Evolutionary conservation across 2,113 vertebrate species (phyloP), one percentile per base, ranked within the genome.

Genomic region (Spilogale gracilis): DNA sequence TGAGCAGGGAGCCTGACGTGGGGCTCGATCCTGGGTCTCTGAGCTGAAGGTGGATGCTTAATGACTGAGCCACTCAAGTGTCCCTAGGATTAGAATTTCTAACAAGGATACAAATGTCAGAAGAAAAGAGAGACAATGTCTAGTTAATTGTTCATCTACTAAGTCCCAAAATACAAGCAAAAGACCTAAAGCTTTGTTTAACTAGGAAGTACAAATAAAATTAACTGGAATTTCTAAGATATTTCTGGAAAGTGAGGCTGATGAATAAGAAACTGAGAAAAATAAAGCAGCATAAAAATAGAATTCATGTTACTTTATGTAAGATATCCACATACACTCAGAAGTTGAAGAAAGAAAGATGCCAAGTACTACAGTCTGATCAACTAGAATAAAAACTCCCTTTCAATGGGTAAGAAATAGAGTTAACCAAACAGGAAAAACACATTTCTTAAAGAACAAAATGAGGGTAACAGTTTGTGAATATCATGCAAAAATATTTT

Each of bases 141-240:
- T 92, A 50, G 82, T 43, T 96, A 97, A 92, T 12, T 63, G 20
- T 84, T 88, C 8, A 82, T 38, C 25, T 89, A 95, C 21, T 84
- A 81, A 96, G 43, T 50, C 76, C 82, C 69, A 94, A 85, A 87
- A 25, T 85, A 93, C 25, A 91, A 91, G 63, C 14, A 96, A 92
- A 87, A 69, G 27, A 82, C 17, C 3, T n/a, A 90, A 60, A 94
- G 2, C 11, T 89, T 88, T 79, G 7, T 27, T 84, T 92, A 89
- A 58, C 43, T 86, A 82, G 95, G 27, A 96, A 96, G 76, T 9
- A 88, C 17, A 92, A 88, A 13, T 73, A 82, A 78, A 85, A 67
- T 11, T 85, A 76, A 67, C 2, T 76, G 27, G 14, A 94, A 91
- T 83, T 79, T 87, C 60, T 67, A 90, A 67, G 43, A 50, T 16